Conservation (phyloP, 1,140 invertebrate species). For the Zeugodacus cucurbitae region DNA sequence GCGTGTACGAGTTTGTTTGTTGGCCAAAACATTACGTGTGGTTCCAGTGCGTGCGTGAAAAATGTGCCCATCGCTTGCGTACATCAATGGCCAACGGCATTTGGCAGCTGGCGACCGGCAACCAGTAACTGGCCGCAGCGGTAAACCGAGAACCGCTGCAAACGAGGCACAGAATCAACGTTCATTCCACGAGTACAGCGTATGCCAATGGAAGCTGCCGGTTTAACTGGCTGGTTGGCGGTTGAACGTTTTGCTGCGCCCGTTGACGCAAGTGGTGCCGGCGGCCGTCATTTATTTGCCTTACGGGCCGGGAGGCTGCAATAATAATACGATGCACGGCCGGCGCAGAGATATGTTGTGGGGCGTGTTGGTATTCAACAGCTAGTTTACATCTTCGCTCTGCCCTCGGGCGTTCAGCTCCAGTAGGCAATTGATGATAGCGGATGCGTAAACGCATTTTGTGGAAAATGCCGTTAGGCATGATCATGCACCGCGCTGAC, state of each 20-base stretch:
- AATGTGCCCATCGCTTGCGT: slow-evolving; percentile 17
- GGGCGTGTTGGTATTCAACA: neutral
- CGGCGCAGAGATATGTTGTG: neutral
- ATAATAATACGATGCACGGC: neutral
- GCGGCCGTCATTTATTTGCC: slow-evolving; percentile 33
- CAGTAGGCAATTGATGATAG: slow-evolving; percentile 48
- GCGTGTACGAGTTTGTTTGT: neutral
- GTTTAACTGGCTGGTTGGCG: neutral
- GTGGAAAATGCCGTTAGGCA: slow-evolving; percentile 64
- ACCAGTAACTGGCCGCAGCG: neutral
- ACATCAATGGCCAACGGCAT: slow-evolving; percentile 37
- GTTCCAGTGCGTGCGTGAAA: slow-evolving; percentile 14
- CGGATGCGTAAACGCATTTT: slow-evolving; percentile 66
- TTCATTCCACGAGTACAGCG: too few relatives aligned
- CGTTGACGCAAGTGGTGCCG: neutral
- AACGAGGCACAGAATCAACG: neutral
- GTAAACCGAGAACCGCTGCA: neutral
- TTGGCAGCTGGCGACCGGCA: neutral
- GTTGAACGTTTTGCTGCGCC: neutral
- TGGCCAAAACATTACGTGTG: neutral
- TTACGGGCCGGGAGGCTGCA: neutral
- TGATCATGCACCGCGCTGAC: slow-evolving; percentile 57
- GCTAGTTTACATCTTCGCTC: slow-evolving; percentile 40
- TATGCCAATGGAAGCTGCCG: neutral
- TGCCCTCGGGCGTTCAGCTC: neutral